Percentiles rank a stretch among this genome's conserved stretches.
Evolutionary conservation across 2,113 vertebrate genomes (phyloP).

Genomic region (Perca fluviatilis): DNA sequence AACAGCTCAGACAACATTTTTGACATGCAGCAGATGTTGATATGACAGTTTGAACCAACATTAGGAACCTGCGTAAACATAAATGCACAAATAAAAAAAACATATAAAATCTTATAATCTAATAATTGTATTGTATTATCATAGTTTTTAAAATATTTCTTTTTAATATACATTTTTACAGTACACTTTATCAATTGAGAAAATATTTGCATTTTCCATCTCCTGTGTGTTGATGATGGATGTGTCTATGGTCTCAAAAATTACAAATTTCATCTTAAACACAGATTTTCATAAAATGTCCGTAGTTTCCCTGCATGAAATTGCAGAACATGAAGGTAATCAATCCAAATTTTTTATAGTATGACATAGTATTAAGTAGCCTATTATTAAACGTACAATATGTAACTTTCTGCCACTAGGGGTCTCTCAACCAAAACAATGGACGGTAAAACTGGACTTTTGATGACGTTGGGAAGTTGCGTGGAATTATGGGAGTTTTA

Average conservation of each 20-base stretch:
- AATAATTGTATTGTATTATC: no score
- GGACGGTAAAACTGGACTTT: no score
- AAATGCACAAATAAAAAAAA: neutral
- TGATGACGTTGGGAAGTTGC: no score
- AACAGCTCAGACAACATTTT: constrained; percentile 12
- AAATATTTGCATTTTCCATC: neutral
- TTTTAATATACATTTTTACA: neutral
- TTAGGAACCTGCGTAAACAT: constrained; percentile 24
- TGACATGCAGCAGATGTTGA: constrained; percentile 47
- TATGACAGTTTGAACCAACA: constrained; percentile 16
- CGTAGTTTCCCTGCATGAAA: neutral
- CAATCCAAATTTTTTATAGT: neutral
- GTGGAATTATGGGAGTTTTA: no score
- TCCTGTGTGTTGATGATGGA: neutral
- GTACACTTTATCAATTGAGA: neutral
- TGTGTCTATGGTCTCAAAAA: neutral
- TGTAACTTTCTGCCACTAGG: no score
- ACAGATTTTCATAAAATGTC: neutral
- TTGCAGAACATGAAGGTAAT: neutral
- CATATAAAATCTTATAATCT: no score
- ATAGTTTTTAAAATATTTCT: neutral
- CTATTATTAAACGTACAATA: no score
- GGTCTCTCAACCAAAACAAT: no score
- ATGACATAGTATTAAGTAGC: neutral
- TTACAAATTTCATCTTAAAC: neutral